A percentile compares a stretch with the other conserved stretches of the same genome.
Evolutionary conservation across 2,797 vertebrate species (phyloP).

Genomic region (Pseudopleuronectes americanus): DNA sequence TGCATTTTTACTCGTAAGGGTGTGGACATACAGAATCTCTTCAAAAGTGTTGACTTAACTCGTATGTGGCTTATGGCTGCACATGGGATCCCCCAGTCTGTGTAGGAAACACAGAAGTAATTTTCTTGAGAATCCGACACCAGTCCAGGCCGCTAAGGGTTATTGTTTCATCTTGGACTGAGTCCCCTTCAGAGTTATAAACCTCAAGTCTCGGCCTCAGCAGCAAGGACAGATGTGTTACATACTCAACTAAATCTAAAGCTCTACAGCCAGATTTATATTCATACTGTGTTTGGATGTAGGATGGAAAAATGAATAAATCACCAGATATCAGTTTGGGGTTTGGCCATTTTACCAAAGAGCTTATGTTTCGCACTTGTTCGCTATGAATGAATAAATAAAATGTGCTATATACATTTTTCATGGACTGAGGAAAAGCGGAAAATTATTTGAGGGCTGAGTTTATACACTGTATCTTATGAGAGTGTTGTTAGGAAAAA

Average conservation of each 20-base stretch:
- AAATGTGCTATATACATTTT: not conserved
- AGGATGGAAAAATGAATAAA: not conserved
- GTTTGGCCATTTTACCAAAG: too few species aligned
- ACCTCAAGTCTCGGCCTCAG: slow-evolving; percentile 20
- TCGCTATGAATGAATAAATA: not conserved
- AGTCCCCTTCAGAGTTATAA: slow-evolving; percentile 28
- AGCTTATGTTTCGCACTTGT: too few species aligned
- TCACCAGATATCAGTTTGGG: too few species aligned
- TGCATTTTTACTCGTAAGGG: slow-evolving; percentile 31
- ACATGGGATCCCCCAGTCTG: slow-evolving; percentile 6
- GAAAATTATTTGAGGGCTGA: not conserved
- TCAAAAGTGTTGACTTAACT: slow-evolving; percentile 11
- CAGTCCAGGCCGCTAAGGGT: slow-evolving; percentile 8
- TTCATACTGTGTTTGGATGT: not conserved
- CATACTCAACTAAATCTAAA: slow-evolving; percentile 18
- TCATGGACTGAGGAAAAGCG: too few species aligned
- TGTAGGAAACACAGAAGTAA: slow-evolving; percentile 1
- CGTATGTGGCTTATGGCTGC: not conserved
- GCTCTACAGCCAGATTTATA: not conserved
- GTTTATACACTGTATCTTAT: not conserved
- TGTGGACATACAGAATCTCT: slow-evolving; percentile 12
- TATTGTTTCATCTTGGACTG: slow-evolving; percentile 30
- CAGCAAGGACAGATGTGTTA: slow-evolving; percentile 18
- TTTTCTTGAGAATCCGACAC: slow-evolving; percentile 27
- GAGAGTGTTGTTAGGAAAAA: not conserved